These are phyloP conservation scores for Agrotis ipsilon DNA, from an alignment of 2,888 invertebrate species.

Conservation along the genomic window DNA sequence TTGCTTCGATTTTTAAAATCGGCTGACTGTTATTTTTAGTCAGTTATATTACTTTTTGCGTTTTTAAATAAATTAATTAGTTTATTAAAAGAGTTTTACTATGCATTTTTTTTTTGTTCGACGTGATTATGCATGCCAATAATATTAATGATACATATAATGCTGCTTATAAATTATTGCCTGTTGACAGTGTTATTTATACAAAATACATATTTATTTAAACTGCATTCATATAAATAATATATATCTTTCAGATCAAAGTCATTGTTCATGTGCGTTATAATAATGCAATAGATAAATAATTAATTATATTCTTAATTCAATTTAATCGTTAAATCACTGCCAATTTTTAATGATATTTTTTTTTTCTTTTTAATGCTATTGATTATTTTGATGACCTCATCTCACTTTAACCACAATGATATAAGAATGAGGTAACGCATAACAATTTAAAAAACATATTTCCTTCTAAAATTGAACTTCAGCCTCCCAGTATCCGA, in stretches of 20 bases:
- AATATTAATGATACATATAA: not conserved
- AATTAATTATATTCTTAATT: too few relatives aligned
- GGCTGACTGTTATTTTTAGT: not conserved
- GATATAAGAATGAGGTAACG: slow-evolving; percentile 21
- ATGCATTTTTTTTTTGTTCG: not conserved
- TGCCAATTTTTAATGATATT: too few relatives aligned
- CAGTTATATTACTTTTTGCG: too few relatives aligned
- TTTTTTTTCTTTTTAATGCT: too few relatives aligned
- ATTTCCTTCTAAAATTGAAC: slow-evolving; percentile 9
- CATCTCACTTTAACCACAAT: slow-evolving; percentile 17
- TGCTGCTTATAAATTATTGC: slow-evolving; percentile 9
- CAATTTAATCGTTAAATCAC: too few relatives aligned
- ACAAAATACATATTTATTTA: slow-evolving; percentile 1
- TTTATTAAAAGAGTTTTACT: not conserved
- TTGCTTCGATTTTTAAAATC: slow-evolving; percentile 7
- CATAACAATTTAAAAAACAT: not conserved
- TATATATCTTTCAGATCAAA: not conserved
- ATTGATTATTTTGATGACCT: not conserved
- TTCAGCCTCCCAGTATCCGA: not conserved
- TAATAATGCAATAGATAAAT: too few relatives aligned
- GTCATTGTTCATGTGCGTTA: too few relatives aligned
- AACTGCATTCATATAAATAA: not conserved
- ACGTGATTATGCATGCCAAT: too few relatives aligned
- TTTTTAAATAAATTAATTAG: not conserved
- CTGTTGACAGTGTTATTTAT: slow-evolving; percentile 5